These are phyloP conservation scores for Lerema accius DNA, from an alignment of 1,140 invertebrate species.

Conservation along the genomic window DNA sequence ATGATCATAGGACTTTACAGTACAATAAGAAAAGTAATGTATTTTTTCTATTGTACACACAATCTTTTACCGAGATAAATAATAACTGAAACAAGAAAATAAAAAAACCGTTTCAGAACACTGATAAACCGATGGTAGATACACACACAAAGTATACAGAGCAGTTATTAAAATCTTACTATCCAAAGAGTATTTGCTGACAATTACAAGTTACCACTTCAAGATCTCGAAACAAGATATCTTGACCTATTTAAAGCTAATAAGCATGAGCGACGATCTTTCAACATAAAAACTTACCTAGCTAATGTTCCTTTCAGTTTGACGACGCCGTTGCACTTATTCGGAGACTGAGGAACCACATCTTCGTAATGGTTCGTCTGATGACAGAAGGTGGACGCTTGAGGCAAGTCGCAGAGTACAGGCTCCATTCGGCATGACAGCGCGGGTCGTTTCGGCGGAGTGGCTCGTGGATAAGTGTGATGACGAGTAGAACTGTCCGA, in stretches of 20 bases:
- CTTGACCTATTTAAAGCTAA: too few relatives aligned
- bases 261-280: too few relatives aligned
- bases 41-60: too few relatives aligned
- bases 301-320: conserved; percentile 67
- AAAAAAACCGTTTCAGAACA: background rate
- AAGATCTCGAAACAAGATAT: too few relatives aligned
- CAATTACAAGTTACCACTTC: conserved; percentile 1
- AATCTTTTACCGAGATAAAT: too few relatives aligned
- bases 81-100: too few relatives aligned
- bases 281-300: conserved; percentile 66
- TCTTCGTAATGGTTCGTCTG: conserved; percentile 49
- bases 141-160: too few relatives aligned
- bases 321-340: conserved; percentile 52
- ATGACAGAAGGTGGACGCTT: conserved; percentile 38
- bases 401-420: conserved; percentile 50
- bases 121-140: too few relatives aligned
- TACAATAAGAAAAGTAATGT: too few relatives aligned
- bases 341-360: conserved; percentile 41
- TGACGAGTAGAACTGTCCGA: conserved; percentile 54
- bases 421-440: conserved; percentile 65
- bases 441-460: conserved; percentile 61
- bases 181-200: background rate
- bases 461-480: conserved; percentile 77
- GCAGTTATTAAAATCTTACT: too few relatives aligned
- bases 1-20: too few relatives aligned